Percentiles rank a stretch among this genome's conserved stretches.
Evolutionary conservation across 2,797 vertebrate genomes (phyloP).

Genomic region (Gouania willdenowi): DNA sequence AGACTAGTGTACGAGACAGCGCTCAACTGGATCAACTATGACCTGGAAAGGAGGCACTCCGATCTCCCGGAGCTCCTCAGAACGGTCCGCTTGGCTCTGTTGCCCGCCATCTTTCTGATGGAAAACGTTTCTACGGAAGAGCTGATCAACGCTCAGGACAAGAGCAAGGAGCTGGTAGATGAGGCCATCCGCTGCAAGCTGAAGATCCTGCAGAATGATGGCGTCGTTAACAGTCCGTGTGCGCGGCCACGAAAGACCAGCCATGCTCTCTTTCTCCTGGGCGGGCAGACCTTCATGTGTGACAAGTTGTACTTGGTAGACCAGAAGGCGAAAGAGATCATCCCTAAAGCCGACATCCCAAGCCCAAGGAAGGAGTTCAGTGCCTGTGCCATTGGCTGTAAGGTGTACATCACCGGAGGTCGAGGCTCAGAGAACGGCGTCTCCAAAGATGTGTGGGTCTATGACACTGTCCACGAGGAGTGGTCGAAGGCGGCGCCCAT

Average conservation of each 20-base stretch:
- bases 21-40: slow-evolving; percentile 94
- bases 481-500: slow-evolving; percentile 98
- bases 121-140: slow-evolving; percentile 96
- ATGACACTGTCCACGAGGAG: slow-evolving; percentile 94
- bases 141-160: slow-evolving; percentile 89
- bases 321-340: slow-evolving; percentile 98
- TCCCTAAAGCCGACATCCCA: slow-evolving; percentile 96
- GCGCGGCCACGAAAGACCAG: slow-evolving; percentile 94
- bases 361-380: slow-evolving; percentile 98
- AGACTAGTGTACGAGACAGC: slow-evolving; percentile 94
- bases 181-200: slow-evolving; percentile 96
- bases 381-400: slow-evolving; percentile 95
- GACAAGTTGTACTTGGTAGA: slow-evolving; percentile 97
- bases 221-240: slow-evolving; percentile 92
- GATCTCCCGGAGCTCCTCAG: slow-evolving; percentile 88
- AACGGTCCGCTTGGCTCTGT: slow-evolving; percentile 89
- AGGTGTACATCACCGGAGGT: slow-evolving; percentile 95
- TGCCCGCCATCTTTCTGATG: slow-evolving; percentile 97
- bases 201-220: slow-evolving; percentile 96
- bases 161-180: slow-evolving; percentile 96
- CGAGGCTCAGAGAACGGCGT: slow-evolving; percentile 96
- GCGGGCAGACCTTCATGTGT: slow-evolving; percentile 98
- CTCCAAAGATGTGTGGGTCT: slow-evolving; percentile 98
- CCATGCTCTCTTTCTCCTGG: slow-evolving; percentile 93
- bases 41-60: slow-evolving; percentile 88